A percentile compares a stretch with the other conserved stretches of the same genome.
Conservation (phyloP, 2,797 vertebrate genomes). For the Arctocebus calabarensis region DNA sequence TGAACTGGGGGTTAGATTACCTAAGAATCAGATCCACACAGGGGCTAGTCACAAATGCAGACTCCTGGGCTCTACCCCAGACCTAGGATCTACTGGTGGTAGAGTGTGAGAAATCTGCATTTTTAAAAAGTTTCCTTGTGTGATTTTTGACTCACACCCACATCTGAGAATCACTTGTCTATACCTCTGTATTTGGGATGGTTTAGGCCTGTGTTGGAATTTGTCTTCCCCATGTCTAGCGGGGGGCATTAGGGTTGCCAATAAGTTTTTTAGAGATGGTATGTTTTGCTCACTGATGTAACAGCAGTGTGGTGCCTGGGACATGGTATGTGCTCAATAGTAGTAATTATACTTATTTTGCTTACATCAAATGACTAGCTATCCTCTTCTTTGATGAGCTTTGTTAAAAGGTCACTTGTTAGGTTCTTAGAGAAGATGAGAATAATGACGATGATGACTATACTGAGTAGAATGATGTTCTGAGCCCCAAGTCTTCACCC, state of each 20-base stretch:
- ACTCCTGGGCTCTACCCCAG: background rate
- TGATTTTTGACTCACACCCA: too few relatives aligned
- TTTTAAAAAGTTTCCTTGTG: background rate
- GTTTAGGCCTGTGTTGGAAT: background rate
- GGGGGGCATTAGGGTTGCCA: background rate
- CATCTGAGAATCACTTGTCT: background rate
- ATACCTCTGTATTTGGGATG: background rate
- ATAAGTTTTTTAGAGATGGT: background rate
- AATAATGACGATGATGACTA: fast-evolving
- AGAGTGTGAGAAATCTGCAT: too few relatives aligned
- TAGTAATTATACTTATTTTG: background rate
- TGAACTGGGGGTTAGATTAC: background rate
- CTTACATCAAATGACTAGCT: background rate
- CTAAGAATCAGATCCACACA: background rate
- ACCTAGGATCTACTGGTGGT: background rate
- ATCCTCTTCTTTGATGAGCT: background rate
- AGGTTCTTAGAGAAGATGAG: background rate
- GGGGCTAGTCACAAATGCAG: too few relatives aligned
- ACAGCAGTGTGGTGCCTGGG: background rate
- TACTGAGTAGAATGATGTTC: background rate
- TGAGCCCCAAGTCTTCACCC: background rate
- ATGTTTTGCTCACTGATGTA: background rate
- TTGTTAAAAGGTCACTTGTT: background rate
- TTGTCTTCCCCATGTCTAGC: background rate
- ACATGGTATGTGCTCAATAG: background rate